Conservation (phyloP, 1,140 invertebrate species). For the Trachelipus rathkii region DNA sequence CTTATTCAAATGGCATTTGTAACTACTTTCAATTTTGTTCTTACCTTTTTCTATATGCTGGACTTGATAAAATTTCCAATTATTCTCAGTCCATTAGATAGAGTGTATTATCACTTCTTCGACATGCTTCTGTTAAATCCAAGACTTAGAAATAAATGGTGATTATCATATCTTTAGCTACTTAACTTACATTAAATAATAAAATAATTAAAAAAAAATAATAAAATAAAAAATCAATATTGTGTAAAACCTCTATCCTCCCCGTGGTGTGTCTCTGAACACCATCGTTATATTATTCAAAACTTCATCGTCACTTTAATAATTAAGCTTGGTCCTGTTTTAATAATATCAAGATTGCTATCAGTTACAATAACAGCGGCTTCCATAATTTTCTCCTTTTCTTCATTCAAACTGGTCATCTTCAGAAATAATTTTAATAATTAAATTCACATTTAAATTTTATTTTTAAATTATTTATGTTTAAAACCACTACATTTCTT, state of each 20-base stretch:
- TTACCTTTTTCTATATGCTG: constrained; percentile 60
- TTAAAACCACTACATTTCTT: not conserved
- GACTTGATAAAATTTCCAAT: constrained; percentile 69
- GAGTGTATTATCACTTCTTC: constrained; percentile 62
- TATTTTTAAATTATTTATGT: no score
- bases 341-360: constrained; percentile 69
- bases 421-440: constrained; percentile 48
- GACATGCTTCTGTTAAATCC: constrained; percentile 68
- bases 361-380: constrained; percentile 84
- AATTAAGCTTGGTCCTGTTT: constrained; percentile 70
- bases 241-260: constrained; percentile 40
- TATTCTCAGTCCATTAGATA: constrained; percentile 60
- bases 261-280: constrained; percentile 65
- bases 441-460: no score
- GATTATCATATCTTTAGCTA: not conserved
- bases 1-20: no score
- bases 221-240: no score
- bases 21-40: no score
- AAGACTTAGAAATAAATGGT: constrained; percentile 56
- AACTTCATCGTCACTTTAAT: constrained; percentile 72
- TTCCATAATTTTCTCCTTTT: constrained; percentile 77
- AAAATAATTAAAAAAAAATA: not conserved
- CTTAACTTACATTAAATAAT: not conserved
- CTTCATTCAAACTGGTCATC: constrained; percentile 74
- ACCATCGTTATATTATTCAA: constrained; percentile 80